Base-by-base conservation (phyloP, 1,140 invertebrate species). In the Atopsyche davidsoni region DNA sequence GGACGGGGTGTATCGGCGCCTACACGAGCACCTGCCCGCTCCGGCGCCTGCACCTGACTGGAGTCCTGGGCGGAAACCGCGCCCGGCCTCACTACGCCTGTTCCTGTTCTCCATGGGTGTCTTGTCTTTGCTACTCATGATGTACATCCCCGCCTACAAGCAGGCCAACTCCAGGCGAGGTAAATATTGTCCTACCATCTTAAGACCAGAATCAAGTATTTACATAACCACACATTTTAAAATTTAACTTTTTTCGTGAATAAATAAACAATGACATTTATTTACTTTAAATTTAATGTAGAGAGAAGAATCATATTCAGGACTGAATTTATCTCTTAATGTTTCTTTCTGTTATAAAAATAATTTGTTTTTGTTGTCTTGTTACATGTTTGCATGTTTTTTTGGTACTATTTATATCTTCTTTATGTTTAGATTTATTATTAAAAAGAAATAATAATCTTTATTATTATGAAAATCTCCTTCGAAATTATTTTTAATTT, bases 111-210 rank as follows among this genome's bases (percentile, higher is more conserved):
- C 65, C 53, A 63, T 63, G 2, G 63, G 64, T 3, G 67, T 71
- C 61, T 65, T 73, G 47, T 46, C 68, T 18, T 67, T 73, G 59
- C 67, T 72, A 17, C 63, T 71, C 4, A 62, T 74, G 6, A 51
- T 75, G 48, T 74, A 75, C 54, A 69, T 73, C 53, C 70, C 71
- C 1, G 66, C 70, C 0, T 75, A 72, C 55, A 70, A 72, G 51
- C 64, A 64, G 40, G 69, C 65, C 11, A 70, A 67, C 31, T 47
- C 39, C 16, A 47, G 59, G 35, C 22, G 40, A 25, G 59, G 59
- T 60, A 23, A 55, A 45, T 32, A 4, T 34, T 22, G 39, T 48
- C 35, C 13, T 52, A 40, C 4, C 23, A 11, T 50, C 19, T 51
- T n/a, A 31, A 43, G 21, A 41, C 53, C 55, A 39, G 22, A 24